Evolutionary conservation across 2,797 vertebrate species (phyloP).

Genomic region (Syngnathus rostellatus): DNA sequence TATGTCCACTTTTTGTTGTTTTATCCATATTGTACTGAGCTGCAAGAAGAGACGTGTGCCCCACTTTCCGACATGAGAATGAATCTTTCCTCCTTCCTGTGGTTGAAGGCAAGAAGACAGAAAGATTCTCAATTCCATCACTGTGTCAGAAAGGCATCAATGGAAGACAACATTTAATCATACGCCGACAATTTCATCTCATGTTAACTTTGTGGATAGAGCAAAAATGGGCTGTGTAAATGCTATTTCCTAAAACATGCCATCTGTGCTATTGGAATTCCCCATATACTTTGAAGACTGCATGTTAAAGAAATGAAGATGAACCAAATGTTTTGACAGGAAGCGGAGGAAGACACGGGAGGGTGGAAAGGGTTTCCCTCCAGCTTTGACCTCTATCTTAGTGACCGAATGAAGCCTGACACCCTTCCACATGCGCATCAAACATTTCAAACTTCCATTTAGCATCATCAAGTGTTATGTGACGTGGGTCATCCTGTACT

Average conservation of each 20-base stretch:
- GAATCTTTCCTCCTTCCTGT: neutral
- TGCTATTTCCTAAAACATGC: too few species aligned
- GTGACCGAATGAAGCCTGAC: slow-evolving; percentile 19
- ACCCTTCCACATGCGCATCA: neutral
- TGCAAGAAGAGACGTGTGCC: neutral
- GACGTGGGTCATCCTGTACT: neutral
- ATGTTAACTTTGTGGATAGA: too few species aligned
- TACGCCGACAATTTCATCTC: too few species aligned
- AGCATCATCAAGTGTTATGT: neutral
- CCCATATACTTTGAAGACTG: neutral
- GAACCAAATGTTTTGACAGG: slow-evolving; percentile 35
- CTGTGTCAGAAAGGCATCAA: neutral
- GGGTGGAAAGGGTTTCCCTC: slow-evolving; percentile 20
- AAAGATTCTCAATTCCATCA: neutral
- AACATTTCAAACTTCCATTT: neutral
- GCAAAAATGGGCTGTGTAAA: too few species aligned
- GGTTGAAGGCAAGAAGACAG: neutral
- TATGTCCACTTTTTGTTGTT: neutral
- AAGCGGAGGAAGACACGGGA: slow-evolving; percentile 46
- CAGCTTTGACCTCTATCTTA: slow-evolving; percentile 34
- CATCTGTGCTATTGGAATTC: neutral
- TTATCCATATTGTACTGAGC: neutral
- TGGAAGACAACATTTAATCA: too few species aligned
- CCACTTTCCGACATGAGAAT: neutral
- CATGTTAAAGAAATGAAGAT: neutral